These are phyloP conservation scores for Rhabdomys pumilio DNA, from an alignment of 2,797 vertebrate genomes.

Conservation along the genomic window DNA sequence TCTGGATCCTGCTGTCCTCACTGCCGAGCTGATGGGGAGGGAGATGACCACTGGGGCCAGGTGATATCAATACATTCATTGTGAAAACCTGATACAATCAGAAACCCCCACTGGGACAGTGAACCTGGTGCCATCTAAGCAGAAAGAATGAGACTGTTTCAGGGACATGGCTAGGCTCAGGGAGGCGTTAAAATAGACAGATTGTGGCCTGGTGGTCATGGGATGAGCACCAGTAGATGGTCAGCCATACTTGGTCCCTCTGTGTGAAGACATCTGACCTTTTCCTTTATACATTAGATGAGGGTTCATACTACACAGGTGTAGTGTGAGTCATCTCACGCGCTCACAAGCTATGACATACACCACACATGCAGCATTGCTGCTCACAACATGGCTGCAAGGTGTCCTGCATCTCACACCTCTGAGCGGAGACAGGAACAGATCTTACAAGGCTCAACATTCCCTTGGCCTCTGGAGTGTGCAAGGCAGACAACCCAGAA, in stretches of 20 bases:
- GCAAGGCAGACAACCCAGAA: background rate
- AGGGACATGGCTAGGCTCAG: background rate
- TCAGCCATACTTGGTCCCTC: accelerated
- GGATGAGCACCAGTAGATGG: background rate
- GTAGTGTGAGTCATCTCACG: background rate
- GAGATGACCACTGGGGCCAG: accelerated
- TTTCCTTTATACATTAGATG: background rate
- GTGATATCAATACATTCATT: accelerated
- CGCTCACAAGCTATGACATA: no score
- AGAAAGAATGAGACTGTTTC: background rate
- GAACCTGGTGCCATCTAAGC: background rate
- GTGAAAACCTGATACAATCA: background rate
- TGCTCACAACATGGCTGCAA: background rate
- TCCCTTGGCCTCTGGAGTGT: accelerated
- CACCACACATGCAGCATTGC: background rate
- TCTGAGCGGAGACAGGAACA: background rate
- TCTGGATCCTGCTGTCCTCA: accelerated
- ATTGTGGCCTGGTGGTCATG: accelerated
- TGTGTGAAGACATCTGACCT: background rate
- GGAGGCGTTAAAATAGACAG: background rate
- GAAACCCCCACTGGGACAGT: accelerated
- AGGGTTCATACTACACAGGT: background rate
- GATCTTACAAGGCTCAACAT: background rate
- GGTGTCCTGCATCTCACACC: no score
- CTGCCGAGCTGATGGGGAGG: accelerated